These are phyloP conservation scores for Lucilia sericata DNA, from an alignment of 1,140 invertebrate species.

Conservation along the genomic window DNA sequence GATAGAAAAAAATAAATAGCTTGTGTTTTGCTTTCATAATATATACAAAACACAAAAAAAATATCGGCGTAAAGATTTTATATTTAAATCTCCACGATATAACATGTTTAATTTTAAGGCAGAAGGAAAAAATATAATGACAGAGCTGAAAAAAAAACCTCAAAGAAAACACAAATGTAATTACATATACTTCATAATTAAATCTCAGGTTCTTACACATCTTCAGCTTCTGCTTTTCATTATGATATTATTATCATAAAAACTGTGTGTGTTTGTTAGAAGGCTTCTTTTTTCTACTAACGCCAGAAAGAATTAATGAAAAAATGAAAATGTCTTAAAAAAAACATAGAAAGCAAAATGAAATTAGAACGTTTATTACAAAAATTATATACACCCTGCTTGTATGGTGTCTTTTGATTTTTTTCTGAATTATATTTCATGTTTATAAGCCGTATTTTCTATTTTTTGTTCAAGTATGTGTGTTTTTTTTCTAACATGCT, in stretches of 20 bases:
- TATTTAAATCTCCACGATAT: no score
- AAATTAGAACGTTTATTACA: slow-evolving; percentile 27
- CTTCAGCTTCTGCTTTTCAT: slow-evolving; percentile 7
- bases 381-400: background rate
- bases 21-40: background rate
- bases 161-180: background rate
- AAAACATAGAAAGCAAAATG: background rate
- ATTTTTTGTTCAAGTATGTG: background rate
- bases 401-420: background rate
- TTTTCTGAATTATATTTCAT: background rate
- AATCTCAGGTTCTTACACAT: slow-evolving; percentile 3
- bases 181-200: slow-evolving; percentile 17
- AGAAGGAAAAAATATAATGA: background rate
- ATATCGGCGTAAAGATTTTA: background rate
- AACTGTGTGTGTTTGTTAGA: background rate
- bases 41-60: background rate
- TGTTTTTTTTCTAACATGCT: background rate
- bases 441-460: background rate
- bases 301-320: background rate
- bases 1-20: background rate
- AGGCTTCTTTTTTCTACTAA: background rate
- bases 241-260: background rate
- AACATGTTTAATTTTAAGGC: no score
- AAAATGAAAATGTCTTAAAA: background rate
- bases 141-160: background rate